Percentiles rank a stretch among this genome's conserved stretches.
phyloP scores from a whole-genome alignment of 2,113 vertebrate genomes.

The Nothoprocta pentlandii region DNA sequence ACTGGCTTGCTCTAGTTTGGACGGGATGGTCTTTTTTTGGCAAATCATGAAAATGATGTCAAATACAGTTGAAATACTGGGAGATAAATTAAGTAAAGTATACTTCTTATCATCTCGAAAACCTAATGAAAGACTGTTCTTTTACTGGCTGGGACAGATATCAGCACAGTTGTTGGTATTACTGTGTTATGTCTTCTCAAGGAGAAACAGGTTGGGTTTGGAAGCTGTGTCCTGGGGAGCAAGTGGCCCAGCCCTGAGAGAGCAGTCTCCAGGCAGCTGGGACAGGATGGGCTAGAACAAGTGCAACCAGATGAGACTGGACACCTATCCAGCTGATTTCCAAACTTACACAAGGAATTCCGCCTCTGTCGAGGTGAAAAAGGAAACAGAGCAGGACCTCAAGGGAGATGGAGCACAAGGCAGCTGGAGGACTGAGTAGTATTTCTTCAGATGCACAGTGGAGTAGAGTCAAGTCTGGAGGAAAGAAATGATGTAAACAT shows the following conservation, averaged over 20 bases:
- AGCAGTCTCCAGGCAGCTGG: not conserved
- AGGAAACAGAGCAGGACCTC: not conserved
- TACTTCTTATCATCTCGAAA: not conserved
- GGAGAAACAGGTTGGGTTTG: fast-evolving
- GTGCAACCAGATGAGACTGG: too few species aligned
- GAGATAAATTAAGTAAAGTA: not conserved
- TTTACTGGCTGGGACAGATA: not conserved
- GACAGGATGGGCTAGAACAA: not conserved
- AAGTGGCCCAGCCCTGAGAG: not conserved
- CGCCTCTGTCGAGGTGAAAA: not conserved
- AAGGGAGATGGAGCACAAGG: not conserved
- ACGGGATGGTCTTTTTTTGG: not conserved
- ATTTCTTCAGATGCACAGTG: not conserved
- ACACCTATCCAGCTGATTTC: fast-evolving
- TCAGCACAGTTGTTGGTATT: not conserved
- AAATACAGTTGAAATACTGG: not conserved
- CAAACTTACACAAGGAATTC: not conserved
- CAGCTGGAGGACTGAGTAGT: not conserved
- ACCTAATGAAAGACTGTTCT: not conserved
- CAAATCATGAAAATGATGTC: not conserved
- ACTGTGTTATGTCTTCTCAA: not conserved
- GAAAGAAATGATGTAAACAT: fast-evolving
- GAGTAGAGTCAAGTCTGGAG: not conserved
- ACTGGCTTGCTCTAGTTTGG: not conserved
- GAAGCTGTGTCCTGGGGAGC: not conserved